Conservation (phyloP, 2,113 vertebrate genomes). For the Cryptomyrus ogoouensis region DNA sequence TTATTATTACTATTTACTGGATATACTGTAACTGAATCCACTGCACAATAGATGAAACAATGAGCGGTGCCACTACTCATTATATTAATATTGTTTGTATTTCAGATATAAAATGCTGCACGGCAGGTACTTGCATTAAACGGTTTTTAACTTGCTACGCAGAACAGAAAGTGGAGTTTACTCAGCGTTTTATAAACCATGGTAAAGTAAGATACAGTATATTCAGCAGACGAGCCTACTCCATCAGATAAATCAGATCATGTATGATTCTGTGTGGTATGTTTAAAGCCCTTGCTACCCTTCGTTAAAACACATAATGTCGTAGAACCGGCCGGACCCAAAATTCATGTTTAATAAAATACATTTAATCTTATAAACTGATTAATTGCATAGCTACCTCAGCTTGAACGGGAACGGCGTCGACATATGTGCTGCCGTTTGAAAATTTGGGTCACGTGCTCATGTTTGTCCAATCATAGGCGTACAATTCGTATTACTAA, state of each 20-base stretch:
- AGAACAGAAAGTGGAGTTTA: neutral
- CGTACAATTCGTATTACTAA: neutral
- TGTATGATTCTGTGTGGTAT: neutral
- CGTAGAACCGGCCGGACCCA: neutral
- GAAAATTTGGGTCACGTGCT: neutral
- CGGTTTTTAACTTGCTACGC: neutral
- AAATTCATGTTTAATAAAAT: neutral
- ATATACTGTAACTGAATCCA: neutral
- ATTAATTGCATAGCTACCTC: neutral
- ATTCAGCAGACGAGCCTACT: neutral
- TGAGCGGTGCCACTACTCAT: neutral
- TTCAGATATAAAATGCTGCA: neutral
- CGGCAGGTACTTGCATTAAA: neutral
- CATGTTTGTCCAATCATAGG: neutral
- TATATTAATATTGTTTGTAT: neutral
- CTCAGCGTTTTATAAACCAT: neutral
- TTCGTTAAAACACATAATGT: neutral
- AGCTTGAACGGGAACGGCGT: neutral
- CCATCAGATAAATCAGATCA: neutral
- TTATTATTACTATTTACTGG: neutral
- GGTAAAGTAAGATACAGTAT: neutral
- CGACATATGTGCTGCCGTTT: neutral
- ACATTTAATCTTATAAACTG: neutral
- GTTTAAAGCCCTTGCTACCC: neutral
- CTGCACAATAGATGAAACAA: neutral